These are phyloP conservation scores for Marcusenius ussheri DNA, from an alignment of 2,113 vertebrate species.

Conservation along the genomic window DNA sequence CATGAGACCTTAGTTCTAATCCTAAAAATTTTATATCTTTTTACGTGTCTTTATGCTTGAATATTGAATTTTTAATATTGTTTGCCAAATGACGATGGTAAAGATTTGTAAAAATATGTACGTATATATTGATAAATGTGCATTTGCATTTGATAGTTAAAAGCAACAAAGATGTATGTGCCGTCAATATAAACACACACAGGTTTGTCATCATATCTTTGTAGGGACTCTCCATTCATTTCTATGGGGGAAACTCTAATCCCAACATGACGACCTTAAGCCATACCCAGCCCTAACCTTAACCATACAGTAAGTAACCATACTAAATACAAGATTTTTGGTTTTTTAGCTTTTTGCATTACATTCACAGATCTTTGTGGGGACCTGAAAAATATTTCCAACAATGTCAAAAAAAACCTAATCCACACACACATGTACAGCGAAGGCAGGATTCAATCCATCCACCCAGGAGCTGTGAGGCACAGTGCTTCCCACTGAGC, in stretches of 20 bases:
- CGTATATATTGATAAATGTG: background rate
- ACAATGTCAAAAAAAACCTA: too few relatives aligned
- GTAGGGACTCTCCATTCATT: too few relatives aligned
- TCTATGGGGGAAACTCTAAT: too few relatives aligned
- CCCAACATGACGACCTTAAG: too few relatives aligned
- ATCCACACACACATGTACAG: background rate
- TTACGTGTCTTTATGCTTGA: background rate
- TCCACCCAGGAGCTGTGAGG: background rate
- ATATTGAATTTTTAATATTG: background rate
- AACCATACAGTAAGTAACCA: too few relatives aligned
- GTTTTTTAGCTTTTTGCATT: too few relatives aligned
- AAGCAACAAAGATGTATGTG: background rate
- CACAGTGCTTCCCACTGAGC: background rate
- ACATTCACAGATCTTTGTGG: too few relatives aligned
- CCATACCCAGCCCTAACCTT: too few relatives aligned
- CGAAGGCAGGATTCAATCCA: background rate
- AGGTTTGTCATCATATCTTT: too few relatives aligned
- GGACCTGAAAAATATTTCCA: too few relatives aligned
- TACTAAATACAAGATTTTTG: too few relatives aligned
- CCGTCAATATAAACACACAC: background rate
- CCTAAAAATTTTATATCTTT: background rate
- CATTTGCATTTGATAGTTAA: background rate
- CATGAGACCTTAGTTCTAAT: background rate
- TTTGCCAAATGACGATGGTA: background rate
- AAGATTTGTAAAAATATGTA: background rate